These are phyloP conservation scores for Nothura maculosa DNA, from an alignment of 2,797 vertebrate species.

Conservation along the genomic window DNA sequence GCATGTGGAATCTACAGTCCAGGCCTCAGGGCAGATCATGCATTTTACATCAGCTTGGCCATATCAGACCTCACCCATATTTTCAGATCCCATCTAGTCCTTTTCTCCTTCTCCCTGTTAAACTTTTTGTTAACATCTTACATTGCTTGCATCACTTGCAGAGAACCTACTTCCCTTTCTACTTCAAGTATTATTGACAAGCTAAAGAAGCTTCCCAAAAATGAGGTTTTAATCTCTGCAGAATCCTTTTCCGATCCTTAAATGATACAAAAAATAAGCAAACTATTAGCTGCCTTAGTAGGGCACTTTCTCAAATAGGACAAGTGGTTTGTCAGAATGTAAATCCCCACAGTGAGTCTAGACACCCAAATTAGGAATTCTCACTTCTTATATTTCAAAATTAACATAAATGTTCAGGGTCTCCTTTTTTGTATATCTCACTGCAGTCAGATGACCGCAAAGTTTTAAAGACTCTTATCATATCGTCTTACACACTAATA, in stretches of 20 bases:
- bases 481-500: neutral
- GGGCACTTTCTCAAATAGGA: neutral
- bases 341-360: neutral
- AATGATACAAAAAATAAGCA: fast-evolving
- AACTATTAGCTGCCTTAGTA: neutral
- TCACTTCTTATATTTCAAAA: neutral
- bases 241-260: neutral
- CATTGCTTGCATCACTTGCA: neutral
- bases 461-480: neutral
- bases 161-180: neutral
- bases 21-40: neutral
- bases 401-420: neutral
- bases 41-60: neutral
- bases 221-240: neutral
- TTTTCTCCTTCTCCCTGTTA: neutral
- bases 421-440: neutral
- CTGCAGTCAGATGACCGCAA: neutral
- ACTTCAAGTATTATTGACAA: neutral
- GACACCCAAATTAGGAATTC: neutral
- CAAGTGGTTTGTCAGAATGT: neutral
- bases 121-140: neutral
- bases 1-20: neutral
- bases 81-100: neutral
- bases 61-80: neutral
- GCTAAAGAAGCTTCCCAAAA: neutral